Percentiles rank a stretch among this genome's conserved stretches.
phyloP scores from a whole-genome alignment of 1,140 invertebrate species.

The Stenopsyche tienmushanensis region DNA sequence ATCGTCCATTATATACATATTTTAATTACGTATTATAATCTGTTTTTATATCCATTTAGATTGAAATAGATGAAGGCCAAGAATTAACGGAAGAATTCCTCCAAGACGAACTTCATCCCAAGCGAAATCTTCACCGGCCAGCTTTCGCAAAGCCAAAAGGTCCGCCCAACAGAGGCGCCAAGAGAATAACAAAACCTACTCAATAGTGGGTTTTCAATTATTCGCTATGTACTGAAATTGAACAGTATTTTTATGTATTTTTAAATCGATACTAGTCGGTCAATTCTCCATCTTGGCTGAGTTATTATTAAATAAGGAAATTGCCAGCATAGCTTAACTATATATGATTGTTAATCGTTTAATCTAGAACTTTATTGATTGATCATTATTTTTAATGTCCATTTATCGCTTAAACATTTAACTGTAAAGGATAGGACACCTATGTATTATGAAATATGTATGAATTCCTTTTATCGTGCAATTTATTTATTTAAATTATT shows the following conservation, averaged over 20 bases:
- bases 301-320: neutral
- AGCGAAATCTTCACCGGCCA: slow-evolving; percentile 82
- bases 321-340: neutral
- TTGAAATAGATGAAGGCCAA: slow-evolving; percentile 87
- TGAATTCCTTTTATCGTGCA: no score
- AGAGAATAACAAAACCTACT: slow-evolving; percentile 74
- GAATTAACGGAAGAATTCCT: slow-evolving; percentile 89
- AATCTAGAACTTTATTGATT: neutral
- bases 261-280: neutral
- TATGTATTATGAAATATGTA: no score
- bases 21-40: slow-evolving; percentile 15
- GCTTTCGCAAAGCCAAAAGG: slow-evolving; percentile 96
- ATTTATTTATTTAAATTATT: no score
- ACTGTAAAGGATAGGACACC: no score
- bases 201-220: slow-evolving; percentile 22
- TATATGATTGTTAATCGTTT: neutral
- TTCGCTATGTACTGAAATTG: no score
- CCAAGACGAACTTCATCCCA: slow-evolving; percentile 92
- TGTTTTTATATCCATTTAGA: slow-evolving; percentile 57
- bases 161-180: slow-evolving; percentile 87
- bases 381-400: neutral
- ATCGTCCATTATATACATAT: neutral
- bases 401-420: no score
- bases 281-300: neutral
- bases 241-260: neutral